Conservation (phyloP, 2,797 vertebrate genomes). For the Melanotaenia nigrans region DNA sequence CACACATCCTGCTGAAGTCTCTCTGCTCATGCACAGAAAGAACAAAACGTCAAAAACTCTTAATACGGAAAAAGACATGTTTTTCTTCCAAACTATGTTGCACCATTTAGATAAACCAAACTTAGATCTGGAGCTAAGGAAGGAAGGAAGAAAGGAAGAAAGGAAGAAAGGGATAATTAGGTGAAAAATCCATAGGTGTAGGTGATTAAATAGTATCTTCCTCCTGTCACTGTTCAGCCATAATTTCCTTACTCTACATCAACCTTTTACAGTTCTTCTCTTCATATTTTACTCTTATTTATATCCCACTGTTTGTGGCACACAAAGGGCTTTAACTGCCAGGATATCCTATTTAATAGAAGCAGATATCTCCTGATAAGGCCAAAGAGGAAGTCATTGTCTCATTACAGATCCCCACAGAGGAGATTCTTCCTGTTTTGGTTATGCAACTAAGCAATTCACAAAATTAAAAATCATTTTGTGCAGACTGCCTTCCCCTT, state of each 20-base stretch:
- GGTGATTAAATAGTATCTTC: too few relatives aligned
- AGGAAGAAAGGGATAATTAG: too few relatives aligned
- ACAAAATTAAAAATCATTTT: constrained; percentile 41
- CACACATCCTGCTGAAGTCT: background rate
- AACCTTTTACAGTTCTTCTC: background rate
- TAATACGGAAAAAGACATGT: background rate
- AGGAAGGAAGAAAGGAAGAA: too few relatives aligned
- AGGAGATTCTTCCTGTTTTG: constrained; percentile 31
- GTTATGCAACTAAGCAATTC: constrained; percentile 33
- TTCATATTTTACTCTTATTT: background rate
- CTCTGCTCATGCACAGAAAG: background rate
- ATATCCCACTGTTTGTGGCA: background rate
- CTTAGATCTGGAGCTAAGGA: too few relatives aligned
- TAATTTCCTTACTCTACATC: background rate
- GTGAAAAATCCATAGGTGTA: too few relatives aligned
- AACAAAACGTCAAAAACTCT: background rate
- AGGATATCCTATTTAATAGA: constrained; percentile 20
- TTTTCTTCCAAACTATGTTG: background rate
- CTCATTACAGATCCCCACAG: constrained; percentile 34
- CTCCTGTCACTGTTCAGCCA: too few relatives aligned
- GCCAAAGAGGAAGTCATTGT: constrained; percentile 33
- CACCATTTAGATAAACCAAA: too few relatives aligned
- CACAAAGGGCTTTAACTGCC: constrained; percentile 20
- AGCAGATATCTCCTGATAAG: constrained; percentile 43
- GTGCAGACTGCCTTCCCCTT: constrained; percentile 1